These are phyloP conservation scores for Troides aeacus DNA, from an alignment of 2,888 invertebrate species.

Conservation along the genomic window DNA sequence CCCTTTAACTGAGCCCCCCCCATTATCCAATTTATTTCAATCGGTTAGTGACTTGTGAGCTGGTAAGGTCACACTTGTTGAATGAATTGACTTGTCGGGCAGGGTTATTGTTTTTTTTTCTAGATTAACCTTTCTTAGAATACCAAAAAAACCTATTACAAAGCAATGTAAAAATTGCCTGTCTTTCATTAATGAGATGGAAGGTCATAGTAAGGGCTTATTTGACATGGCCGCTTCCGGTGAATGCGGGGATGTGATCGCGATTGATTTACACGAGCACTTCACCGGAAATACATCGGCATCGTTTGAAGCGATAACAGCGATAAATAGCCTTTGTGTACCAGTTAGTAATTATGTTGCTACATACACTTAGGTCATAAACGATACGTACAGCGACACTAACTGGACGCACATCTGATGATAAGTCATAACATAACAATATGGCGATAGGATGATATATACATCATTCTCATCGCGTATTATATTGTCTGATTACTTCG, in stretches of 20 bases:
- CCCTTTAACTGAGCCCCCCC: constrained; percentile 33
- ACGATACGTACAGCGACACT: too few species aligned
- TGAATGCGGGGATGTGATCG: constrained; percentile 28
- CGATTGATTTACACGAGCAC: constrained; percentile 45
- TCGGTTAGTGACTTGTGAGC: constrained; percentile 56
- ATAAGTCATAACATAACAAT: too few species aligned
- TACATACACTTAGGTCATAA: not conserved
- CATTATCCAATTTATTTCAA: constrained; percentile 64
- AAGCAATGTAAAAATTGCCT: too few species aligned
- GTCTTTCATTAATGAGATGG: too few species aligned
- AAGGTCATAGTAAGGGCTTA: constrained; percentile 1
- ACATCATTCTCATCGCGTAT: too few species aligned
- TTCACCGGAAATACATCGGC: constrained; percentile 38
- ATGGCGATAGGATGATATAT: too few species aligned
- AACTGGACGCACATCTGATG: too few species aligned
- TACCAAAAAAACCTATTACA: too few species aligned
- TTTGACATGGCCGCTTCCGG: constrained; percentile 28
- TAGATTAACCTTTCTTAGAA: too few species aligned
- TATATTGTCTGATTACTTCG: too few species aligned
- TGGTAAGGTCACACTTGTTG: constrained; percentile 45
- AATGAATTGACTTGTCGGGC: constrained; percentile 35
- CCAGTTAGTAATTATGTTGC: constrained; percentile 2
- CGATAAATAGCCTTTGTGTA: constrained; percentile 8
- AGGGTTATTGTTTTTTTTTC: constrained; percentile 11
- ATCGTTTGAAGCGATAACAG: constrained; percentile 35